phyloP scores from a whole-genome alignment of 2,797 vertebrate genomes.

The Silurus aristotelis region DNA sequence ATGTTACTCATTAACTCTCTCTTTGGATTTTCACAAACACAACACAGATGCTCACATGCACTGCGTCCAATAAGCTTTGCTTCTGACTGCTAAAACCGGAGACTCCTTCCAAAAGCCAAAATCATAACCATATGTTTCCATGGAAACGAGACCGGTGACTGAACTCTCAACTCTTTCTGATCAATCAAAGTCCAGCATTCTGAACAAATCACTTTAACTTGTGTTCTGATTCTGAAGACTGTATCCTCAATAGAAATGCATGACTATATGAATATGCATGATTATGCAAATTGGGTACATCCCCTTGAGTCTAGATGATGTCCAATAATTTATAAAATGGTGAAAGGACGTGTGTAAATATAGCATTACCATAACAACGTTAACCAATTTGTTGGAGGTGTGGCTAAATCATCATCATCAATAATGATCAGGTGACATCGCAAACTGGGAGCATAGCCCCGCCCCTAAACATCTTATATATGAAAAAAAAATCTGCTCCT shows the following conservation, averaged over 20 bases:
- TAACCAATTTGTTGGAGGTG: neutral
- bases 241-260: neutral
- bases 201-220: neutral
- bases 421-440: neutral
- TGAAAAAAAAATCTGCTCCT: neutral
- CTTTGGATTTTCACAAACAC: neutral
- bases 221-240: neutral
- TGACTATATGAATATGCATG: neutral
- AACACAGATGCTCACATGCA: neutral
- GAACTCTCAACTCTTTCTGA: neutral
- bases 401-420: neutral
- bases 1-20: constrained; percentile 49
- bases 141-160: neutral
- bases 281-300: neutral
- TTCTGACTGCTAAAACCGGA: no score
- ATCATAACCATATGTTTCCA: neutral
- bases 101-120: neutral
- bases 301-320: no score
- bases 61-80: neutral
- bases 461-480: neutral
- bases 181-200: neutral
- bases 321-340: neutral
- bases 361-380: neutral
- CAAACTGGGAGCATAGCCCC: neutral
- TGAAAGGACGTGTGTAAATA: neutral